Evolutionary conservation across 2,113 vertebrate genomes (phyloP).

Genomic region (Ictalurus punctatus): DNA sequence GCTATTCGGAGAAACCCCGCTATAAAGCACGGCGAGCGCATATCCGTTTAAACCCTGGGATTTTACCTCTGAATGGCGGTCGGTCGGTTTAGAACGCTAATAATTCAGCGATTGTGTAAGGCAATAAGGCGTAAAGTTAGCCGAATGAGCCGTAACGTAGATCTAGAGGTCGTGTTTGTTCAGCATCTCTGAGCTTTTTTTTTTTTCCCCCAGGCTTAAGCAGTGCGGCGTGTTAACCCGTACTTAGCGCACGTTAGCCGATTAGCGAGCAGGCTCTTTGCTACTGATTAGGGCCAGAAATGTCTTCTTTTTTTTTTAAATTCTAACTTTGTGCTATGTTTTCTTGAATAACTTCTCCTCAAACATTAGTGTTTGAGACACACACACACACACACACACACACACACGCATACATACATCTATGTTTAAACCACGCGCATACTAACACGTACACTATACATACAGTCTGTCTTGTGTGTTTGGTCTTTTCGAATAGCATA

Average conservation of each 20-base stretch:
- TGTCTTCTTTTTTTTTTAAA: no score
- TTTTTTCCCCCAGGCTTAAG: neutral
- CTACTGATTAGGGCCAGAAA: neutral
- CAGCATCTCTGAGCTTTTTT: neutral
- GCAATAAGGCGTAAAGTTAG: slow-evolving; percentile 19
- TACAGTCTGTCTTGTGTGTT: no score
- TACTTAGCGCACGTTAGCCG: neutral
- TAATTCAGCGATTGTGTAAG: slow-evolving; percentile 16
- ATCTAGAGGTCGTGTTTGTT: neutral
- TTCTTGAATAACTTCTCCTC: neutral
- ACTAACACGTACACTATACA: neutral
- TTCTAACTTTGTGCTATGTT: neutral
- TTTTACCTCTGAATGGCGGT: neutral
- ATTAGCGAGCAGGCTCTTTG: neutral
- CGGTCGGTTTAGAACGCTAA: slow-evolving; percentile 8
- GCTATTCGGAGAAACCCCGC: neutral
- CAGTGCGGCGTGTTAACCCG: neutral
- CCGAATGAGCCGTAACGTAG: neutral
- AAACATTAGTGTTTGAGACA: neutral
- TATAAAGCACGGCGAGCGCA: neutral
- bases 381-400: neutral
- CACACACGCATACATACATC: no score
- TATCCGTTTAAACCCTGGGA: neutral
- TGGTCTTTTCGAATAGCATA: no score
- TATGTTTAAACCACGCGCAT: neutral